Evolutionary conservation across 2,888 invertebrate species (phyloP), one percentile per base, ranked within the genome.

Genomic region (Alviniconcha strummeri): DNA sequence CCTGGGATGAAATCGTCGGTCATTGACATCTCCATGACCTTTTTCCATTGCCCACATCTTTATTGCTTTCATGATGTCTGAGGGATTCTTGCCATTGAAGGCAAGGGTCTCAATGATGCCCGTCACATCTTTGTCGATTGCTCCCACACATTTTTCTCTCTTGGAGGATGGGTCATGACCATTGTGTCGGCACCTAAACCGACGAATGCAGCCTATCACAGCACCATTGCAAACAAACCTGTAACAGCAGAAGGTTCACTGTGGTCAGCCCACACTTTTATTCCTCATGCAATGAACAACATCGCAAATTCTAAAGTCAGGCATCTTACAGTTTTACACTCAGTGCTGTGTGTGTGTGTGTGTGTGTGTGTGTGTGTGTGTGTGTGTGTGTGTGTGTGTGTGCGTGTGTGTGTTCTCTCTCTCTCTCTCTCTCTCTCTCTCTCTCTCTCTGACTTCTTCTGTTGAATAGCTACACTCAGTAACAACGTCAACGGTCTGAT

Each of bases 51-150:
- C 11, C 74, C 74, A 74, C 74, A 19, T 11, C 74, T 74, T 74
- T 19, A 74, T 19, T 19, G n/a, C 74, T 74, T 74, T 13, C 74
- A 74, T 17, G 19, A 74, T 74, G n/a, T 74, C 74, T 74, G 13
- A 11, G 11, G 74, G 17, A 17, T 19, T 74, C 74, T 74, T 74
- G 17, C 74, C 74, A 74, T 74, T 74, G 74, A 19, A 74, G 11
- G 74, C 74, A 19, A 74, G 36, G 11, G 74, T 74, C n/a, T 74
- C 74, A 19, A 74, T 74, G n/a, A 74, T 19, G n/a, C 19, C 11
- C 11, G n/a, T 19, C 11, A 74, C n/a, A 74, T 19, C 11, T 36
- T 19, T 74, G 74, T 74, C 74, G 11, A 74, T 74, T 19, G n/a
- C n/a, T 9, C 74, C 74, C 1, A 74, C 74, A n/a, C n/a, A 36